Evolutionary conservation across 2,888 invertebrate genomes (phyloP), one percentile per base, ranked within the genome.

Genomic region (Dryocosmus kuriphilus): DNA sequence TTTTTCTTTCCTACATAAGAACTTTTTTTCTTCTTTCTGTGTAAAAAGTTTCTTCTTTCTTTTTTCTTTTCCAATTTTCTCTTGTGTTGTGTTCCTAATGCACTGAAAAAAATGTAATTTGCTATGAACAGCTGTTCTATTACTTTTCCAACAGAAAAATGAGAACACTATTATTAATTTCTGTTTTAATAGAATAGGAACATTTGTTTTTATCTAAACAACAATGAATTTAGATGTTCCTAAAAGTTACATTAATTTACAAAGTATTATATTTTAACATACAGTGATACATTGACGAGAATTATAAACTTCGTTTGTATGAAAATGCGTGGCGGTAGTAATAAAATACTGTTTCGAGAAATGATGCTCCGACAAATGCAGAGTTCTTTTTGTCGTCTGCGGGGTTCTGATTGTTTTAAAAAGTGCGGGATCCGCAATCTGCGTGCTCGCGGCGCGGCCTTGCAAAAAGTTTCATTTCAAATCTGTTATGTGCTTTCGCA

Each of bases 391-490:
- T 51, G 71, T 51, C 71, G 11, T 71, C 51, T 19, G 4, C 1
- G 51, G 30, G 27, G 38, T 24, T 65, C 38, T 65, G 22, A 38
- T 65, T 65, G 46, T 71, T 71, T 71, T 30, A 46, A 71, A 71
- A 71, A 51, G 71, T 71, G n/a, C n/a, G 19, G 19, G 46, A 71
- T 71, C 71, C 19, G 46, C 30, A 67, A 19, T 67, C 27, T 27
- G 41, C 41, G 27, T 67, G 67, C 71, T 71, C 71, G 19, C 71
- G 71, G 71, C 71, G 19, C 71, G 71, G 71, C 71, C 16, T 46
- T 71, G 71, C 30, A 71, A 71, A 71, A 71, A 71, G 71, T 71
- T 71, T 71, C 71, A 71, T 71, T 71, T 71, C 71, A 51, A 71
- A 71, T 71, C 71, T 71, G 71, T 71, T 71, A 71, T 51, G 71